phyloP scores from a whole-genome alignment of 92 coral and sea anemone species.

The Zoanthus solanderi region DNA sequence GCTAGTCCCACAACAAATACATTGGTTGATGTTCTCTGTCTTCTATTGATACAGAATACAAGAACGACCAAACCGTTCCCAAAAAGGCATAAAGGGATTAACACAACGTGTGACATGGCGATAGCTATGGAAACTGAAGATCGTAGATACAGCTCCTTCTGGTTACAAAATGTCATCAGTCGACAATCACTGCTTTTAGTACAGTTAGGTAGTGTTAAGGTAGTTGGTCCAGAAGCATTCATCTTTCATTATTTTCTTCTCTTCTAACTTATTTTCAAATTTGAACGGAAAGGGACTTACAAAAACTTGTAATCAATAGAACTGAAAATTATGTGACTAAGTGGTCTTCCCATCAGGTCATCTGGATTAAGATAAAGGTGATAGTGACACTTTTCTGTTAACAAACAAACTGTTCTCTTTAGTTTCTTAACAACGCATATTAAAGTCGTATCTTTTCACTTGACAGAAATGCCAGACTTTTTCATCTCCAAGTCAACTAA shows the following conservation, averaged over 20 bases:
- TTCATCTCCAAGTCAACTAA: not conserved
- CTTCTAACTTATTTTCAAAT: not conserved
- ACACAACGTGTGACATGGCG: constrained; percentile 64
- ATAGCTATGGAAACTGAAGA: constrained; percentile 63
- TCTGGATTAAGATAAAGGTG: constrained; percentile 3
- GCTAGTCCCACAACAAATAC: constrained; percentile 88
- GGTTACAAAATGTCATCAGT: not conserved
- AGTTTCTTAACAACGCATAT: not conserved
- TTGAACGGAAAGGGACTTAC: not conserved
- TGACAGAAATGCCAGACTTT: not conserved
- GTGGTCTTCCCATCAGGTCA: not conserved
- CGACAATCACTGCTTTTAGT: not conserved
- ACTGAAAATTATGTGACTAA: not conserved
- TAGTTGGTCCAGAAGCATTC: constrained; percentile 3
- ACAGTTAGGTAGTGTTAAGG: constrained; percentile 2
- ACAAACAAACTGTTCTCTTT: constrained; percentile 3
- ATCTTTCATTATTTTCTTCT: not conserved
- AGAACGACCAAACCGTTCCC: constrained; percentile 88
- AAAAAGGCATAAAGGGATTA: constrained; percentile 73
- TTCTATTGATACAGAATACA: constrained; percentile 71
- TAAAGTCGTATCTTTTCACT: not conserved
- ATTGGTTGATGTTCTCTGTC: constrained; percentile 85
- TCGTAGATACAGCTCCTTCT: constrained; percentile 24
- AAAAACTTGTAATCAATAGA: not conserved
- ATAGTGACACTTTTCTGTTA: constrained; percentile 16